Evolutionary conservation across 2,888 invertebrate species (phyloP).

Genomic region (Axea sp.): DNA sequence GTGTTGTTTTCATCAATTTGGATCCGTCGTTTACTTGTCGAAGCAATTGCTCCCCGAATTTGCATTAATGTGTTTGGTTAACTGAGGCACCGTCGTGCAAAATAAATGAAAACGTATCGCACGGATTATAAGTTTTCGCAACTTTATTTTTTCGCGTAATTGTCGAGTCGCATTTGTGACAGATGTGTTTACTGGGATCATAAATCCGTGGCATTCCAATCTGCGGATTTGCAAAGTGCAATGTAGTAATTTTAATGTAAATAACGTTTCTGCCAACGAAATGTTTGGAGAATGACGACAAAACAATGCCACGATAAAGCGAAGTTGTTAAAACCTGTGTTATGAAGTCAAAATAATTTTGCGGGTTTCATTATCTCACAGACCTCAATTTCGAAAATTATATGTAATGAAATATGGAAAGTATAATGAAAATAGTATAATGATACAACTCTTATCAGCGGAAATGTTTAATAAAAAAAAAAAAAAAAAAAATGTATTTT

Average conservation of each 20-base stretch:
- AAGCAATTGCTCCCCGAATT: conserved; percentile 43
- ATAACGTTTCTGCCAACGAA: conserved; percentile 25
- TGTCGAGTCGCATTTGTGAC: conserved; percentile 40
- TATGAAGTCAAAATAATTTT: conserved; percentile 26
- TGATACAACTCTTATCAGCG: too few species aligned
- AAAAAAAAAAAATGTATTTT: too few species aligned
- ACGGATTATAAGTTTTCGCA: conserved; percentile 40
- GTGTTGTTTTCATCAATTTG: neutral
- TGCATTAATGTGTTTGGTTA: conserved; percentile 51
- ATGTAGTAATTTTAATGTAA: conserved; percentile 46
- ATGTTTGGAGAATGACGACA: conserved; percentile 29
- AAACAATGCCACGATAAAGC: conserved; percentile 34
- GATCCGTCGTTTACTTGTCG: conserved; percentile 3
- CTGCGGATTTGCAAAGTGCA: conserved; percentile 31
- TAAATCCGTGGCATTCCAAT: conserved; percentile 27
- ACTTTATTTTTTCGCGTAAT: conserved; percentile 45
- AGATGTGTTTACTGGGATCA: conserved; percentile 34
- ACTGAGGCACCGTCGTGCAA: conserved; percentile 30
- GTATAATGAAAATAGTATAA: too few species aligned
- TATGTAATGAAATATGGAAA: too few species aligned
- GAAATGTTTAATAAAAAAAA: too few species aligned
- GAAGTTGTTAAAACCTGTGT: conserved; percentile 25
- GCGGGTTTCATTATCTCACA: neutral
- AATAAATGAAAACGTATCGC: conserved; percentile 46
- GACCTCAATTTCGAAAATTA: neutral